These are phyloP conservation scores for Varanus salvator DNA, from an alignment of 2,113 vertebrate genomes.

Conservation along the genomic window DNA sequence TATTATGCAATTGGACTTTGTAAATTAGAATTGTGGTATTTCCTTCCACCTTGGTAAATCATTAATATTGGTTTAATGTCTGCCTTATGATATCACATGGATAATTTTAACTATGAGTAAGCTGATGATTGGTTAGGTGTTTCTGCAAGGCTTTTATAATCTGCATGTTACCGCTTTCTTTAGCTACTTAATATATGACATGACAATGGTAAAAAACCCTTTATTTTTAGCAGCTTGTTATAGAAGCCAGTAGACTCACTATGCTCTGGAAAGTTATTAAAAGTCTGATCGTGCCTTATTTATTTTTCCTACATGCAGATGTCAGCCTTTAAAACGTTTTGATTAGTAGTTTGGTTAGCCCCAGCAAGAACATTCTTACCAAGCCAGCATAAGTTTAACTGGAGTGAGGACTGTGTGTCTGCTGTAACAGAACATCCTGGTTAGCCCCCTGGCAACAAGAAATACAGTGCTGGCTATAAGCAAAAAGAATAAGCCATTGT, in stretches of 20 bases:
- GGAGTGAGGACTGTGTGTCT: background rate
- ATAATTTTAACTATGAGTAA: slow-evolving; percentile 56
- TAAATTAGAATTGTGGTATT: slow-evolving; percentile 51
- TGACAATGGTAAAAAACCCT: background rate
- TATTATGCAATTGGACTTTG: slow-evolving; percentile 54
- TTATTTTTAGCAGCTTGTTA: background rate
- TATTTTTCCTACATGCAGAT: background rate
- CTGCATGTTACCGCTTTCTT: background rate
- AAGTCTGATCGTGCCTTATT: background rate
- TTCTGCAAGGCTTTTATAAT: slow-evolving; percentile 4
- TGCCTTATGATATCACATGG: background rate
- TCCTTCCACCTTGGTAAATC: slow-evolving; percentile 44
- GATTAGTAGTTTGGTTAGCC: background rate
- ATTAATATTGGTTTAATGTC: slow-evolving; percentile 43
- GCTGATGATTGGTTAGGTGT: slow-evolving; percentile 3
- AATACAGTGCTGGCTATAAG: too few relatives aligned
- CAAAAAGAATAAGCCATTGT: background rate
- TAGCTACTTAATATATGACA: background rate
- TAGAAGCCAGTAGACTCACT: background rate
- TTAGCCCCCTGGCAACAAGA: too few relatives aligned
- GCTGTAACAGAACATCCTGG: too few relatives aligned
- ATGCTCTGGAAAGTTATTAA: background rate
- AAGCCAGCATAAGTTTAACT: background rate
- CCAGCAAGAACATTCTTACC: background rate
- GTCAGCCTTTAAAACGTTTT: background rate